phyloP scores from a whole-genome alignment of 2,888 invertebrate genomes.

The Eupsilia transversa region DNA sequence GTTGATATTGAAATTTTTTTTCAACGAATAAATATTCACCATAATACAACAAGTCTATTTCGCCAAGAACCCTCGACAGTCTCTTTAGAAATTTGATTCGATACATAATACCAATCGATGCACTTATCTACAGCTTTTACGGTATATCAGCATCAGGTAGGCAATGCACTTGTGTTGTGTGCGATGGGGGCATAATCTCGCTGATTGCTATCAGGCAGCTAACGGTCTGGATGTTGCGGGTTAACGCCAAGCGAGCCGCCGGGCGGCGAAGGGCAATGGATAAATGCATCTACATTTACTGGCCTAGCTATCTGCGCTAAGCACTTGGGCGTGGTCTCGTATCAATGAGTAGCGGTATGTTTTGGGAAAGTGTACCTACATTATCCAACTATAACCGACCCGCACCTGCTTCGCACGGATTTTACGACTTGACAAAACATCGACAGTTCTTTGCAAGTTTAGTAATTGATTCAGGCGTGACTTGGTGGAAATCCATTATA shows the following conservation, averaged over 20 bases:
- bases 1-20: constrained; percentile 41
- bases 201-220: constrained; percentile 78
- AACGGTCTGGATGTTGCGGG: constrained; percentile 72
- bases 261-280: constrained; percentile 60
- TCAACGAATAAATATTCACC: constrained; percentile 27
- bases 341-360: constrained; percentile 31
- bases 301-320: constrained; percentile 50
- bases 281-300: constrained; percentile 66
- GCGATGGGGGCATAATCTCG: constrained; percentile 75
- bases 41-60: constrained; percentile 4
- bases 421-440: neutral
- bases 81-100: constrained; percentile 59
- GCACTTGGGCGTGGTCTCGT: constrained; percentile 37
- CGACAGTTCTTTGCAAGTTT: neutral
- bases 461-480: too few species aligned
- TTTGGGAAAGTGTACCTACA: constrained; percentile 28
- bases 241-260: constrained; percentile 65
- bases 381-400: neutral
- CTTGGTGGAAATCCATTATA: too few species aligned
- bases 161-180: constrained; percentile 58
- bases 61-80: constrained; percentile 52
- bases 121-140: constrained; percentile 61
- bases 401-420: neutral
- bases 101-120: constrained; percentile 55
- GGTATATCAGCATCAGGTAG: constrained; percentile 65